phyloP scores from a whole-genome alignment of 2,888 invertebrate genomes.

The Trichogramma dendrolimi region DNA sequence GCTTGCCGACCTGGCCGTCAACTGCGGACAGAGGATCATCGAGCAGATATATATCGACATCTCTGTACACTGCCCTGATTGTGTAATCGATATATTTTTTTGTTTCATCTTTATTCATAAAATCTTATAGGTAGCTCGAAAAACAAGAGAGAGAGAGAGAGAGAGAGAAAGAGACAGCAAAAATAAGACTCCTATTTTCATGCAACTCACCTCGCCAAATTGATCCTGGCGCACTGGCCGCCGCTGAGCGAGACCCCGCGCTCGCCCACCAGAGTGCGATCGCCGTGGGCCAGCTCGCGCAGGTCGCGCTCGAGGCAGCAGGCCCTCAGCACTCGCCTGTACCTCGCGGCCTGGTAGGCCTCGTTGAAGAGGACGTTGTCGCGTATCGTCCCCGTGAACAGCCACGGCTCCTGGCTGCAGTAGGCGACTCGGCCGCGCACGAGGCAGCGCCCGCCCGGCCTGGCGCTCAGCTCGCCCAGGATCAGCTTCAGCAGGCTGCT shows the following conservation, averaged over 20 bases:
- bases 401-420: constrained; percentile 83
- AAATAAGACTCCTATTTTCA: not conserved
- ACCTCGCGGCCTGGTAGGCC: constrained; percentile 60
- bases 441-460: constrained; percentile 57
- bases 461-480: constrained; percentile 66
- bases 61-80: constrained; percentile 67
- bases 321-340: constrained; percentile 58
- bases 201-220: constrained; percentile 58
- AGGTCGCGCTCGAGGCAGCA: constrained; percentile 68
- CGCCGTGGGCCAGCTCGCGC: constrained; percentile 66
- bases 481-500: constrained; percentile 66
- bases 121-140: not conserved
- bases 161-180: not conserved
- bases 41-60: constrained; percentile 71
- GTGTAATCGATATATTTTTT: not conserved
- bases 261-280: constrained; percentile 73
- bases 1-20: constrained; percentile 71
- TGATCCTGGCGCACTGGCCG: constrained; percentile 76
- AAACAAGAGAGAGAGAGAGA: not conserved
- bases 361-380: constrained; percentile 85
- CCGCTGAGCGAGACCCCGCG: constrained; percentile 74
- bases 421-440: constrained; percentile 69
- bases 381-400: constrained; percentile 70
- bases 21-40: constrained; percentile 80
- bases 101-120: not conserved